phyloP scores from a whole-genome alignment of 37 sponge, comb jelly and placozoan genomes.

The Amphimedon queenslandica region DNA sequence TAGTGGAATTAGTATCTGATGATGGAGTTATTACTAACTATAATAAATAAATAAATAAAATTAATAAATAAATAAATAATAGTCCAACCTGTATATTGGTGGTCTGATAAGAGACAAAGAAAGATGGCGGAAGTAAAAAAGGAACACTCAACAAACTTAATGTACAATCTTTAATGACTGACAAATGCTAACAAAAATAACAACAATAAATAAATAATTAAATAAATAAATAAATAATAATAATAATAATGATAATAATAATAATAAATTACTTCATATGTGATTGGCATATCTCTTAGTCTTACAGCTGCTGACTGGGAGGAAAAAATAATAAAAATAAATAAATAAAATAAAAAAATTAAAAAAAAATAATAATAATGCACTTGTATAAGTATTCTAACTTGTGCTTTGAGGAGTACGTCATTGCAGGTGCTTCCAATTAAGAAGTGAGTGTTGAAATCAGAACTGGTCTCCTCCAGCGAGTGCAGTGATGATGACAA shows the following conservation, averaged over 20 bases:
- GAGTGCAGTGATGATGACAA: too few relatives aligned
- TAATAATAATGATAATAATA: neutral
- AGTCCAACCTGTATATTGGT: slow-evolving; percentile 65
- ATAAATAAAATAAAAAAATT: too few relatives aligned
- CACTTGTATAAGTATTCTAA: neutral
- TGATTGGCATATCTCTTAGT: neutral
- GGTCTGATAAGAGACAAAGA: slow-evolving; percentile 39
- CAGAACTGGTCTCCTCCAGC: neutral
- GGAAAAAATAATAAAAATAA: neutral
- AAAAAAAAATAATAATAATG: too few relatives aligned
- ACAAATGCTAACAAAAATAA: slow-evolving; percentile 26
- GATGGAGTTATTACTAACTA: slow-evolving; percentile 49
- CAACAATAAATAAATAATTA: neutral
- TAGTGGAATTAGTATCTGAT: slow-evolving; percentile 27
- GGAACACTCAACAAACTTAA: slow-evolving; percentile 46
- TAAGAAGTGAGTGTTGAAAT: slow-evolving; percentile 28
- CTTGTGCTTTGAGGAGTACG: slow-evolving; percentile 35
- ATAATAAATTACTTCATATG: neutral
- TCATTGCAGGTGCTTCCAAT: slow-evolving; percentile 39
- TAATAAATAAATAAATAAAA: neutral
- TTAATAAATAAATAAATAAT: too few relatives aligned
- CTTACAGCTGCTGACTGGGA: slow-evolving; percentile 12
- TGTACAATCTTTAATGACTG: slow-evolving; percentile 30
- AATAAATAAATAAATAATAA: too few relatives aligned
- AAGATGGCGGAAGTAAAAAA: slow-evolving; percentile 35